Evolutionary conservation across 2,113 vertebrate genomes (phyloP).

Genomic region (Neoarius graeffei): DNA sequence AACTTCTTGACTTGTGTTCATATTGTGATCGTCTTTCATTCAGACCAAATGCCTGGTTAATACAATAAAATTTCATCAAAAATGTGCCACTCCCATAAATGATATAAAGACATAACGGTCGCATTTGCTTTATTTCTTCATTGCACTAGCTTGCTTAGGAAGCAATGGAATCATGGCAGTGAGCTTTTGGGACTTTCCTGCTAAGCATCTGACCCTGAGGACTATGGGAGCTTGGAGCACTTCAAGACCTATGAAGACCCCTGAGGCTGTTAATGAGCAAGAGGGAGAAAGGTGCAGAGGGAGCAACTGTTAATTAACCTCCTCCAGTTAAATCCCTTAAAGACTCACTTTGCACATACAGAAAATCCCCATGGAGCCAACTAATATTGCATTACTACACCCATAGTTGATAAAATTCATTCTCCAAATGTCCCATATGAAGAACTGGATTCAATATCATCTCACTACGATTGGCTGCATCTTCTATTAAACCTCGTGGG

Average conservation of each 20-base stretch:
- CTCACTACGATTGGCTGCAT: neutral
- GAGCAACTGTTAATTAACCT: neutral
- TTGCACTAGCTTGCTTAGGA: neutral
- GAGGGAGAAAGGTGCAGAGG: too few species aligned
- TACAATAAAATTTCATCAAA: neutral
- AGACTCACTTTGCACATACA: conserved; percentile 12
- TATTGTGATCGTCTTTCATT: neutral
- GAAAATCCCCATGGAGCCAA: conserved; percentile 15
- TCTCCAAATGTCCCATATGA: neutral
- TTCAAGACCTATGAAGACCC: neutral
- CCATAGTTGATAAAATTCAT: neutral
- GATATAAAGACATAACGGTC: neutral
- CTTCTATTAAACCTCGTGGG: neutral
- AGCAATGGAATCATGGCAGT: neutral
- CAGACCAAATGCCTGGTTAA: neutral
- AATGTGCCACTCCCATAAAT: too few species aligned
- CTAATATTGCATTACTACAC: neutral
- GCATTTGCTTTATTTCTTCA: neutral
- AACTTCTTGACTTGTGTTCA: neutral
- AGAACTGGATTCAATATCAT: neutral
- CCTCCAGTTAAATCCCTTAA: conserved; percentile 25
- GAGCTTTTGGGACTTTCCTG: neutral
- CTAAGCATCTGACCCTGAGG: conserved; percentile 14
- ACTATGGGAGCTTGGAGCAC: conserved; percentile 5
- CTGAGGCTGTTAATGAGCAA: conserved; percentile 19